A percentile compares a stretch with the other conserved stretches of the same genome.
These are phyloP conservation scores for Nilaparvata lugens DNA, from an alignment of 1,140 invertebrate genomes.

Conservation along the genomic window DNA sequence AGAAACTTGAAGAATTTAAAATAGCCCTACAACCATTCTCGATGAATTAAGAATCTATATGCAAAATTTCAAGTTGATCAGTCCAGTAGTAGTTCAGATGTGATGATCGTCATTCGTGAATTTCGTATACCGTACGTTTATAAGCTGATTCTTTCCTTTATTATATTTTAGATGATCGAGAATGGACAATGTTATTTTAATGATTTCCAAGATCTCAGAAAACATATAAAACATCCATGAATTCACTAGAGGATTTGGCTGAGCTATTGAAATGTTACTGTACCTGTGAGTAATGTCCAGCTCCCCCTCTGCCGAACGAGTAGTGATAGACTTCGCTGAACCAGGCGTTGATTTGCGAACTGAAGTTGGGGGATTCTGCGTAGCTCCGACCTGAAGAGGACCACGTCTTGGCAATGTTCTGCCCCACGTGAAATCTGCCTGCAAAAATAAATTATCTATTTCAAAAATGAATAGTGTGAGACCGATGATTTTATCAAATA, in stretches of 20 bases:
- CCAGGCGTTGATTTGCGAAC: constrained; percentile 62
- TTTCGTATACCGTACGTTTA: too few relatives aligned
- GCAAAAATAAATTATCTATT: constrained; percentile 15
- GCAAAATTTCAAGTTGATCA: too few relatives aligned
- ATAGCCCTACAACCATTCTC: too few relatives aligned
- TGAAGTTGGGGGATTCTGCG: constrained; percentile 58
- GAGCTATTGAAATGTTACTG: constrained; percentile 25
- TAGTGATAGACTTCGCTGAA: constrained; percentile 69
- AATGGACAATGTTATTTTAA: neutral
- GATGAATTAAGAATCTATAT: too few relatives aligned
- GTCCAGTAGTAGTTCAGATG: too few relatives aligned
- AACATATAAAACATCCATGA: neutral
- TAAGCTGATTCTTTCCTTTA: too few relatives aligned
- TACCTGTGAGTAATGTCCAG: constrained; percentile 76
- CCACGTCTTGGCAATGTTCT: constrained; percentile 74
- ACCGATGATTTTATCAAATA: neutral
- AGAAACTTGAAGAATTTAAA: too few relatives aligned
- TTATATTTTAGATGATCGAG: too few relatives aligned
- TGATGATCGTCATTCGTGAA: too few relatives aligned
- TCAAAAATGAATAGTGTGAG: constrained; percentile 1
- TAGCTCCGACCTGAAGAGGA: constrained; percentile 45
- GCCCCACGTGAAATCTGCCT: constrained; percentile 68
- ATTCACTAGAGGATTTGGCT: neutral
- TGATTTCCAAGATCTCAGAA: neutral
- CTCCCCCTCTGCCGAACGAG: constrained; percentile 51